Base-by-base conservation (phyloP, 2,797 vertebrate species). In the Pempheris klunzingeri region DNA sequence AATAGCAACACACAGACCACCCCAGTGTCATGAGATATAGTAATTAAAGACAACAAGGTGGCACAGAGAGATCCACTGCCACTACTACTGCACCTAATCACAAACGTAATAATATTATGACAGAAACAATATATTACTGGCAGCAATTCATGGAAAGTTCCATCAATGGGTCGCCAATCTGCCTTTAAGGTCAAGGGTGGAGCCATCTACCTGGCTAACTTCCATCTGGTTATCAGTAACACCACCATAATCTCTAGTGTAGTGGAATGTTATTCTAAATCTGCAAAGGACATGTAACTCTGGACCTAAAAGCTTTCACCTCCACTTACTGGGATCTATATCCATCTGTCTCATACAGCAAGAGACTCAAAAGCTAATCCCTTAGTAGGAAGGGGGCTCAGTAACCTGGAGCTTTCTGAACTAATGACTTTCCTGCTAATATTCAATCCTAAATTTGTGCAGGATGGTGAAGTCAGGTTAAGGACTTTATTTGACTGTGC, bases 41-140 rank as follows among this genome's bases (percentile, higher is more conserved):
- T 94, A 92, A 94, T 94, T 94, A 93, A 94, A 94, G 86, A 90
- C 90, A 93, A 91, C 88, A 91, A 83, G 47, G 85, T 81, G 73
- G 82, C 79, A 58, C 79, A 81, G 87, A 87, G 86, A n/a, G n/a
- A n/a, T n/a, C 30, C 41, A 65, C 46, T 38, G 71, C 68, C 78
- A 85, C 79, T 84, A 86, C 81, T 86, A 87, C 85, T 78, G 83
- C 79, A 84, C 80, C 76, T 60, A n/a, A 60, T 74, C 57, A 76
- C 76, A 82, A 83, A 86, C n/a, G 34, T 1, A 9, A 81, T 87
- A 76, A 84, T n/a, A n/a, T n/a, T n/a, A n/a, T n/a, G n/a, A n/a
- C n/a, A n/a, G n/a, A 32, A 86, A 49, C 59, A 62, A 77, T 34
- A 62, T 8, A 13, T 49, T 38, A 26, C 39, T 78, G 77, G 57